These are phyloP conservation scores for Dione vanillae DNA, from an alignment of 2,888 invertebrate species.

Conservation along the genomic window DNA sequence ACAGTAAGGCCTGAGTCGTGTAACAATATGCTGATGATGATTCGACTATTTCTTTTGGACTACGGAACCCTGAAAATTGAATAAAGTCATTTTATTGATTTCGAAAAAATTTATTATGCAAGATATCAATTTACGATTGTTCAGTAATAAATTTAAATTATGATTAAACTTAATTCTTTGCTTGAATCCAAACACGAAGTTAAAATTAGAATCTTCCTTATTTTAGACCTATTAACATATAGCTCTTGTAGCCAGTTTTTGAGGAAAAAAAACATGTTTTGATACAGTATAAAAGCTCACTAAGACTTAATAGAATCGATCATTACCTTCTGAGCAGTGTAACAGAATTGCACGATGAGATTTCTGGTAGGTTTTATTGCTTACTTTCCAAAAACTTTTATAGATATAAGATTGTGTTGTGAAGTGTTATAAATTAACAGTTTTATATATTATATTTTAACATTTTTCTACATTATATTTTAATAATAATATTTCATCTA, in stretches of 20 bases:
- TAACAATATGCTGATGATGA: too few species aligned
- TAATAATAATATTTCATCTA: not conserved
- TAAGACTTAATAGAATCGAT: slow-evolving; percentile 24
- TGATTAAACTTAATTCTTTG: too few species aligned
- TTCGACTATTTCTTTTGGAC: too few species aligned
- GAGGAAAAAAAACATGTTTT: not conserved
- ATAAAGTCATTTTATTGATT: too few species aligned
- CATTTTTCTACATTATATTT: not conserved
- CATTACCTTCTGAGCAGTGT: slow-evolving; percentile 38
- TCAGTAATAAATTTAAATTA: too few species aligned
- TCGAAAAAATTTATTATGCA: too few species aligned
- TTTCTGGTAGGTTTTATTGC: slow-evolving; percentile 32
- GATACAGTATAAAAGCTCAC: slow-evolving; percentile 30
- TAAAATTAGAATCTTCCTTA: slow-evolving; percentile 3
- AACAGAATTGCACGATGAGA: slow-evolving; percentile 39
- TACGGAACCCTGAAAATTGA: too few species aligned
- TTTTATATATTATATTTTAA: not conserved
- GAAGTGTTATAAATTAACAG: not conserved
- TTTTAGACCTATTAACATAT: slow-evolving; percentile 17
- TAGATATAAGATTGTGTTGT: too few species aligned
- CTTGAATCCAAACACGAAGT: too few species aligned
- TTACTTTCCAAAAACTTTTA: not conserved
- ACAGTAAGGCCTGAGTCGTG: too few species aligned
- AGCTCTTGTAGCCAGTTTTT: slow-evolving; percentile 29
- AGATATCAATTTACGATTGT: too few species aligned